A percentile compares a stretch with the other conserved stretches of the same genome.
These are phyloP conservation scores for Sinonovacula constricta DNA, from an alignment of 1,140 invertebrate genomes.

Conservation along the genomic window DNA sequence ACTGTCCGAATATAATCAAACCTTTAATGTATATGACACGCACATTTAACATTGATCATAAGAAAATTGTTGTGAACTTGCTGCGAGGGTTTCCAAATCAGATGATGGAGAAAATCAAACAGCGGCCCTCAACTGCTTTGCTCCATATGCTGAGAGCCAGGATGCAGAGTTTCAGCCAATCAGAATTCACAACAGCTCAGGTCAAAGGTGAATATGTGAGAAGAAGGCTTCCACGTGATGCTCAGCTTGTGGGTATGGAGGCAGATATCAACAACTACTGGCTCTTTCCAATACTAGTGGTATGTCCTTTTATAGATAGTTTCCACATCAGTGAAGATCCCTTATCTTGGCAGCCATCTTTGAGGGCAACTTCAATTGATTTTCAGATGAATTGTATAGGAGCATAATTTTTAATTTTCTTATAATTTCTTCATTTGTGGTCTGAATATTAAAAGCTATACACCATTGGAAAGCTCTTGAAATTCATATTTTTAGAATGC, in stretches of 20 bases:
- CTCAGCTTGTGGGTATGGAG: constrained; percentile 72
- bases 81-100: constrained; percentile 76
- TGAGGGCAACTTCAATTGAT: too few relatives aligned
- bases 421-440: too few relatives aligned
- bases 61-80: constrained; percentile 64
- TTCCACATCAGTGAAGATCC: too few relatives aligned
- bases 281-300: constrained; percentile 78
- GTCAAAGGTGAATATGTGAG: constrained; percentile 75
- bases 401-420: too few relatives aligned
- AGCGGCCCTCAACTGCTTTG: constrained; percentile 73
- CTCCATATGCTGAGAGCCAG: constrained; percentile 68
- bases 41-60: constrained; percentile 70
- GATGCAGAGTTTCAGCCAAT: constrained; percentile 60
- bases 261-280: constrained; percentile 75
- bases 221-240: constrained; percentile 62
- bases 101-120: constrained; percentile 70
- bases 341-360: too few relatives aligned
- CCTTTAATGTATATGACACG: constrained; percentile 59
- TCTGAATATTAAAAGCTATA: too few relatives aligned
- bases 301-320: constrained; percentile 56
- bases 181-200: constrained; percentile 57
- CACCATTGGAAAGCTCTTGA: too few relatives aligned
- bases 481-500: too few relatives aligned
- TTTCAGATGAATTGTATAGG: too few relatives aligned
- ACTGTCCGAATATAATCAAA: constrained; percentile 68